Base-by-base conservation (phyloP, 2,797 vertebrate species). In the Dendrocincla fuliginosa region DNA sequence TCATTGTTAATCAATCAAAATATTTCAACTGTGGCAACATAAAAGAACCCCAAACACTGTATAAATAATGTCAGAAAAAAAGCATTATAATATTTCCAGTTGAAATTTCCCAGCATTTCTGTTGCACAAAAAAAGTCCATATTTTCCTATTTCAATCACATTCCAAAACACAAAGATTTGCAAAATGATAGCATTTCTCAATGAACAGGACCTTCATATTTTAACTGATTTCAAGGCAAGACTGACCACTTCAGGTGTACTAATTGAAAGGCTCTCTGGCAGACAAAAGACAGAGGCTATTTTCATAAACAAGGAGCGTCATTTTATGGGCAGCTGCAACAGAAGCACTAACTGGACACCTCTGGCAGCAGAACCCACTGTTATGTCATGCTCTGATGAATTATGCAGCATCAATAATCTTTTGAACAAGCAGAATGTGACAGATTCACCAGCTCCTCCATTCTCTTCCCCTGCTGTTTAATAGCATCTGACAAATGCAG, bases 331-430 rank as follows among this genome's bases (percentile, higher is more conserved):
- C 65, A 90, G 64, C 59, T 87, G 64, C 73, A 87, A 68, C 24
- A 59, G 78, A 37, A 80, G 84, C 4, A 2, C 30, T n/a, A 73
- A 67, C 61, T 46, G 55, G 69, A 44, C 67, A 87, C 41, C 47
- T 56, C 90, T 70, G 81, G 84, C 90, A 95, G 77, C 77, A 84
- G 60, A 94, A 69, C 37, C 35, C 67, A 78, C 52, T 2, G 5
- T 65, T 46, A 64, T 37, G 57, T 69, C 67, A 57, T 41, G 75
- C 82, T 89, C 70, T 83, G 87, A 93, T 78, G 64, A 89, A 89
- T 91, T 89, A 87, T 80, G 79, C 78, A 96, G 50, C 81, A 94
- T 87, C 90, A 75, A 84, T 85, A 94, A 95, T 33, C 73, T 93
- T 89, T 44, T 84, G 90, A 97, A 85, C 82, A 93, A 89, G 87